phyloP scores from a whole-genome alignment of 2,113 vertebrate species.

The Otocyon megalotis region DNA sequence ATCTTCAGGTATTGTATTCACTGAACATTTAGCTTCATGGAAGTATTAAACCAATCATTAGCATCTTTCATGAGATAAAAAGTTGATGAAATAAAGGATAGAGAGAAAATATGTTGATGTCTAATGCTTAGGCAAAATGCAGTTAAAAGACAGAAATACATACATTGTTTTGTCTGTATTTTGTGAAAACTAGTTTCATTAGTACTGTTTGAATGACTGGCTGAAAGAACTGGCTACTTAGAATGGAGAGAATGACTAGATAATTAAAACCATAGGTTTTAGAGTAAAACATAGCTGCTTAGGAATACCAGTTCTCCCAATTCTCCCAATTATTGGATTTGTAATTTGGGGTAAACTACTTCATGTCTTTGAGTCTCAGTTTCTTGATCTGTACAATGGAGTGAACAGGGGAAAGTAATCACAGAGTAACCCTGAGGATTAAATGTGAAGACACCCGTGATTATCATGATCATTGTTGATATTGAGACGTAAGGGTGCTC shows the following conservation, averaged over 20 bases:
- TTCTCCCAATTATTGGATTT: neutral
- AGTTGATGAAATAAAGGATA: neutral
- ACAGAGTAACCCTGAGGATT: too few species aligned
- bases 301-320: neutral
- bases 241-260: neutral
- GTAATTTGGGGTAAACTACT: neutral
- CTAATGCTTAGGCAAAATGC: neutral
- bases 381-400: neutral
- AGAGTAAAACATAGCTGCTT: neutral
- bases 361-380: neutral
- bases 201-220: neutral
- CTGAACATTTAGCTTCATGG: conserved; percentile 35
- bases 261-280: neutral
- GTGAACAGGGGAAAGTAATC: neutral
- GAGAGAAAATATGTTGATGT: neutral
- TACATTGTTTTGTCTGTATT: neutral
- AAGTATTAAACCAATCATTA: conserved; percentile 47
- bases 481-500: neutral
- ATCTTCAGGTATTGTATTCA: conserved; percentile 27
- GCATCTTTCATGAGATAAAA: conserved; percentile 45
- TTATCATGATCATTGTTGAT: neutral
- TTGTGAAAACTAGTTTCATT: neutral
- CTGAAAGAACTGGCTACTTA: neutral
- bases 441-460: neutral
- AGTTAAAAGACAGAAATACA: conserved; percentile 4